phyloP scores from a whole-genome alignment of 2,888 invertebrate genomes.

The Drosophila limbata region DNA sequence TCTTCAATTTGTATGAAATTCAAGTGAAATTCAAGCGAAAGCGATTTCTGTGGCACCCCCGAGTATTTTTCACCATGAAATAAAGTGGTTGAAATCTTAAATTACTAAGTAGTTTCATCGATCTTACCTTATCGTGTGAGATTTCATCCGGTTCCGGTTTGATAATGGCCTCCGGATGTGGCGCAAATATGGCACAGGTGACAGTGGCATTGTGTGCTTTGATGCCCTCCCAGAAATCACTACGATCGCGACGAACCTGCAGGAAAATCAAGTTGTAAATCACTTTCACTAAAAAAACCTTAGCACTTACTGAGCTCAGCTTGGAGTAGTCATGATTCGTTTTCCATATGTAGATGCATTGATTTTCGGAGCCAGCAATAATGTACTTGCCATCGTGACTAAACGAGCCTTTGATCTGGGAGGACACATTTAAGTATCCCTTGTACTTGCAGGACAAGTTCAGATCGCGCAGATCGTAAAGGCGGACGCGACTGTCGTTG shows the following conservation, averaged over 20 bases:
- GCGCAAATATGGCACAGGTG: conserved; percentile 98
- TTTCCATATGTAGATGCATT: conserved; percentile 99
- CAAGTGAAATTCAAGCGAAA: no score
- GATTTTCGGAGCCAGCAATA: conserved; percentile 98
- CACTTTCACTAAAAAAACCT: no score
- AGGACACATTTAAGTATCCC: conserved; percentile 96
- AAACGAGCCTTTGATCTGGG: conserved; percentile 98
- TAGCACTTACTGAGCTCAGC: conserved; percentile 90
- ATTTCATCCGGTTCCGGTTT: conserved; percentile 88
- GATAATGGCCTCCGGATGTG: conserved; percentile 96
- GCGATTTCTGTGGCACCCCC: no score
- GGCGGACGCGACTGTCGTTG: conserved; percentile 97
- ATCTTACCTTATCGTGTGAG: conserved; percentile 80
- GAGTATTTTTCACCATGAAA: not conserved
- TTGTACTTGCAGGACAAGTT: conserved; percentile 98
- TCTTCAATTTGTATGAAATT: no score
- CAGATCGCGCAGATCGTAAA: conserved; percentile 97
- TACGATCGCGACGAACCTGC: conserved; percentile 94
- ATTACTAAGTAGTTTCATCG: not conserved
- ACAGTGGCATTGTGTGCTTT: conserved; percentile 98
- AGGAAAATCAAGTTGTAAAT: conserved; percentile 11
- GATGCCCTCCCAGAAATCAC: conserved; percentile 98
- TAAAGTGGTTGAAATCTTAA: not conserved
- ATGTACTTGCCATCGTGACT: conserved; percentile 99
- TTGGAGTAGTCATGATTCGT: conserved; percentile 98